Evolutionary conservation across 2,888 invertebrate species (phyloP).

Genomic region (Drosophila quasianomalipes): DNA sequence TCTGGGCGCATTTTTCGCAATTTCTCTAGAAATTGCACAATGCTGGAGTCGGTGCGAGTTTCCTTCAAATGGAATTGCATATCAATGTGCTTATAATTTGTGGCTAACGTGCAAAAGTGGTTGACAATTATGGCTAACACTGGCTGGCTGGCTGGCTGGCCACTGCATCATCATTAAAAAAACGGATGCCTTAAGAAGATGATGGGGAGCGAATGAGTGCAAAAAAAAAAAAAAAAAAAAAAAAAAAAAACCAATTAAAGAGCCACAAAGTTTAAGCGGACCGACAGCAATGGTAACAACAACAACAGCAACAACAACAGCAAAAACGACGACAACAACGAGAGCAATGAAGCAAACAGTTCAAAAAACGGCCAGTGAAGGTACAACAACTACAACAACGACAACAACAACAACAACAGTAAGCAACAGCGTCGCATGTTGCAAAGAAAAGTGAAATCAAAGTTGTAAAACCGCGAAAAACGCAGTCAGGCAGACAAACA

Average conservation of each 20-base stretch:
- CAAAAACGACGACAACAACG: conserved; percentile 45
- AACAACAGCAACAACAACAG: conserved; percentile 14
- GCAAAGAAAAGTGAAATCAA: conserved; percentile 82
- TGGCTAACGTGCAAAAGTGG: conserved; percentile 72
- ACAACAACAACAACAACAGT: conserved; percentile 40
- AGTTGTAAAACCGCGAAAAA: conserved; percentile 82
- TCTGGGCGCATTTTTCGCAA: background rate
- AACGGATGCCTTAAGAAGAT: conserved; percentile 76
- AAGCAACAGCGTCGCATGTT: conserved; percentile 70
- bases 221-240: conserved; percentile 11
- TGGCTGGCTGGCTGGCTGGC: conserved; percentile 49
- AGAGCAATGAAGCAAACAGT: conserved; percentile 76
- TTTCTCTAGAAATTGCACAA: conserved; percentile 22
- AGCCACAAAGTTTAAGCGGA: conserved; percentile 77
- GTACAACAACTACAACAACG: conserved; percentile 68
- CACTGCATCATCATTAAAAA: conserved; percentile 70
- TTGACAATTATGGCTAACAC: conserved; percentile 74
- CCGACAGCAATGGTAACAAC: conserved; percentile 54
- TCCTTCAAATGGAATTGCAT: conserved; percentile 39
- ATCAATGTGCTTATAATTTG: conserved; percentile 75
- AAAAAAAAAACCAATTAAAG: conserved; percentile 80
- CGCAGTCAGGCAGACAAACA: conserved; percentile 73
- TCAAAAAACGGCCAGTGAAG: conserved; percentile 78
- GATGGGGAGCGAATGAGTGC: conserved; percentile 47
- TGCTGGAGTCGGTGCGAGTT: conserved; percentile 6